A percentile compares a stretch with the other conserved stretches of the same genome.
Conservation (phyloP, 2,797 vertebrate species). For the Xenopus petersii region DNA sequence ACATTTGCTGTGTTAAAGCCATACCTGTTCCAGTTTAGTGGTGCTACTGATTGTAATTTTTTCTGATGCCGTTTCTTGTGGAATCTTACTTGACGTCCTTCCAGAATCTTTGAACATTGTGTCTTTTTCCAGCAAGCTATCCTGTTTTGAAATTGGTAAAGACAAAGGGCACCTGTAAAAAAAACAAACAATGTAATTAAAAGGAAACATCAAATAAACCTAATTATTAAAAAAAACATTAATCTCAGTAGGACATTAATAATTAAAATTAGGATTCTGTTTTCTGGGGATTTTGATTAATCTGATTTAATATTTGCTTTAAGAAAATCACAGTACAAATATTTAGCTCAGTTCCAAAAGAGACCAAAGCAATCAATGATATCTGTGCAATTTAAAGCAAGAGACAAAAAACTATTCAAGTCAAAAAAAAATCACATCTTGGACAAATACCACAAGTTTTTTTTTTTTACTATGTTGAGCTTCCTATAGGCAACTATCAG, state of each 20-base stretch:
- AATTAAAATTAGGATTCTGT: too few species aligned
- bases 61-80: slow-evolving; percentile 75
- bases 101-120: slow-evolving; percentile 86
- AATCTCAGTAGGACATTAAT: background rate
- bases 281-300: slow-evolving; percentile 10
- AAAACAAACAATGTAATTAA: slow-evolving; percentile 31
- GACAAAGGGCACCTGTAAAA: slow-evolving; percentile 73
- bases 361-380: too few species aligned
- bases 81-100: slow-evolving; percentile 70
- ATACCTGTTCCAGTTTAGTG: slow-evolving; percentile 84
- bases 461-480: too few species aligned
- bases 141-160: slow-evolving; percentile 85
- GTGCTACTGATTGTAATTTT: slow-evolving; percentile 56
- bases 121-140: slow-evolving; percentile 90
- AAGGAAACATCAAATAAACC: slow-evolving; percentile 10
- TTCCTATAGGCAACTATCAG: too few species aligned
- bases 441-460: too few species aligned
- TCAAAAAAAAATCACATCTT: too few species aligned
- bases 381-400: too few species aligned
- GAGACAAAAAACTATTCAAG: too few species aligned
- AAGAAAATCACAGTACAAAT: too few species aligned
- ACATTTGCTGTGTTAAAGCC: too few species aligned
- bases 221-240: background rate
- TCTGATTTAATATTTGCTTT: background rate
- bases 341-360: too few species aligned